phyloP scores from a whole-genome alignment of 2,113 vertebrate genomes.

The Calyptommatus sinebrachiatus region DNA sequence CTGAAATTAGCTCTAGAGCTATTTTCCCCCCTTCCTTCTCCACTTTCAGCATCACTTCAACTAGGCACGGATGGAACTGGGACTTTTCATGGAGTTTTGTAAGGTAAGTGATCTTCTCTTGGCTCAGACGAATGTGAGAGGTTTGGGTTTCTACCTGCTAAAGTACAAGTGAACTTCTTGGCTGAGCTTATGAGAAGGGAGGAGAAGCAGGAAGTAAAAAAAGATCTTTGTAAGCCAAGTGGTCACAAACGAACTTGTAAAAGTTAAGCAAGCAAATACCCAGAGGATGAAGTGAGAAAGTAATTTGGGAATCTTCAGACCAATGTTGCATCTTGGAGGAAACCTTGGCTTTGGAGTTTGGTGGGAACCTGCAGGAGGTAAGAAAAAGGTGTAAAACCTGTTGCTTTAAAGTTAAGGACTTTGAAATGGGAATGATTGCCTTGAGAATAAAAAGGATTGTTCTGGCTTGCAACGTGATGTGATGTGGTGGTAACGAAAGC shows the following conservation, averaged over 20 bases:
- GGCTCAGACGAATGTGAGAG: background rate
- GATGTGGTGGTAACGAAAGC: background rate
- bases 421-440: background rate
- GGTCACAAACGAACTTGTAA: background rate
- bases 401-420: background rate
- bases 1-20: background rate
- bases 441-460: background rate
- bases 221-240: background rate
- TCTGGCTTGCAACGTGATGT: background rate
- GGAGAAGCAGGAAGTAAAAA: background rate
- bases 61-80: slow-evolving; percentile 19
- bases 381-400: background rate
- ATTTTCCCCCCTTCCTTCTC: background rate
- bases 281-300: fast-evolving
- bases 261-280: background rate
- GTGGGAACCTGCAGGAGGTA: background rate
- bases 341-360: background rate
- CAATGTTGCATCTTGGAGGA: fast-evolving
- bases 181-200: background rate
- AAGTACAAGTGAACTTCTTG: background rate
- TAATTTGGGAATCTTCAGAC: background rate
- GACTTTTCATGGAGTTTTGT: background rate
- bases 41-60: background rate
- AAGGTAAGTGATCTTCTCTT: slow-evolving; percentile 61
- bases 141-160: background rate